These are phyloP conservation scores for Jaculus jaculus DNA, from an alignment of 2,113 vertebrate species.

Conservation along the genomic window DNA sequence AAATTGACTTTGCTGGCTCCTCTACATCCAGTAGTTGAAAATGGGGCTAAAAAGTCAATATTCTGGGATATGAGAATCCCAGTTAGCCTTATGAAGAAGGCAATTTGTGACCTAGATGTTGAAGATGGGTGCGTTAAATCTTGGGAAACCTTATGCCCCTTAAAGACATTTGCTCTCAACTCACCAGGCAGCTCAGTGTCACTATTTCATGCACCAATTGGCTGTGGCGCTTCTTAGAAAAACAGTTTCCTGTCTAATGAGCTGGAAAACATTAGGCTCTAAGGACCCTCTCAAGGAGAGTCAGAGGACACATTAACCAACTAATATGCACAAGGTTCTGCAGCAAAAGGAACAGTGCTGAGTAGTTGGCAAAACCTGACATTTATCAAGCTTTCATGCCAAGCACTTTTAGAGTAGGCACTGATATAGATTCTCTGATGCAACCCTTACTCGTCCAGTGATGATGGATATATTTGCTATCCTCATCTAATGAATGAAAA, in stretches of 20 bases:
- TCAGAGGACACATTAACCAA: neutral
- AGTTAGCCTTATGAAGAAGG: neutral
- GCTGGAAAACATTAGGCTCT: slow-evolving; percentile 24
- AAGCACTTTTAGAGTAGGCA: neutral
- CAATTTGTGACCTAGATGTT: neutral
- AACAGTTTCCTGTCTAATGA: neutral
- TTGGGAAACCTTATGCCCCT: neutral
- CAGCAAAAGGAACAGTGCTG: neutral
- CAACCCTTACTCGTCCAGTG: neutral
- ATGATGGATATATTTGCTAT: neutral
- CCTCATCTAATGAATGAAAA: neutral
- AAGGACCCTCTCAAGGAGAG: neutral
- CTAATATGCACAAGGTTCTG: neutral
- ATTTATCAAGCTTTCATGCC: neutral
- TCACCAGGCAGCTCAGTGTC: neutral
- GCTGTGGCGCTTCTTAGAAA: neutral
- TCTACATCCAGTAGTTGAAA: neutral
- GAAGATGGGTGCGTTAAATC: neutral
- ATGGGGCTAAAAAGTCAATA: neutral
- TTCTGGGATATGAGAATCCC: neutral
- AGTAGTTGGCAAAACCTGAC: neutral
- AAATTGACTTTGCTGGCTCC: neutral
- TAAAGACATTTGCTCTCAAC: neutral
- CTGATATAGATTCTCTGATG: neutral
- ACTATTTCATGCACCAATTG: neutral